These are phyloP conservation scores for Cryptocephalus moraei DNA, from an alignment of 2,888 invertebrate species.

Conservation along the genomic window DNA sequence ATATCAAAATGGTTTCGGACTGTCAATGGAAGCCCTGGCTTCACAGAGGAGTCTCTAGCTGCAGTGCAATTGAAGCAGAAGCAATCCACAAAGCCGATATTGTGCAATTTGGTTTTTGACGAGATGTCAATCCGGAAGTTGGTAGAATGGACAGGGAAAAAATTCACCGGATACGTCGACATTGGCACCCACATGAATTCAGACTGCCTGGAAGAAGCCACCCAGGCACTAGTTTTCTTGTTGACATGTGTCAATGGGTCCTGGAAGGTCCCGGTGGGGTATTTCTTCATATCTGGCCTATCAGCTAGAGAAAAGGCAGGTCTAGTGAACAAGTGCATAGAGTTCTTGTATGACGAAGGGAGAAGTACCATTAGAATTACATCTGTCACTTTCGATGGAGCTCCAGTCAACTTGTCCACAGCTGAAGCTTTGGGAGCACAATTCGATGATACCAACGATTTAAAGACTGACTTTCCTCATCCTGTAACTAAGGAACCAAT, in stretches of 20 bases:
- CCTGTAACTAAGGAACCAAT: too few relatives aligned
- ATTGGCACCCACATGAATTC: slow-evolving; percentile 9
- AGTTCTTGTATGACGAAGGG: slow-evolving; percentile 4
- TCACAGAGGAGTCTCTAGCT: slow-evolving; percentile 10
- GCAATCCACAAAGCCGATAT: slow-evolving; percentile 3
- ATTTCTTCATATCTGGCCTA: slow-evolving; percentile 7
- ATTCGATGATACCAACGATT: not conserved
- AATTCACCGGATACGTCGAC: slow-evolving; percentile 15
- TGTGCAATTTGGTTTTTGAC: slow-evolving; percentile 15
- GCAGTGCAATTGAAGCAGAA: slow-evolving; percentile 9
- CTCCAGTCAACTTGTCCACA: slow-evolving; percentile 8
- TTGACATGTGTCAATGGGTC: slow-evolving; percentile 10
- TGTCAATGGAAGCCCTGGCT: slow-evolving; percentile 10
- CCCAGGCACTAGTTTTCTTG: slow-evolving; percentile 11
- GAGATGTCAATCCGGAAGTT: slow-evolving; percentile 13
- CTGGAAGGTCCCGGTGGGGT: too few relatives aligned
- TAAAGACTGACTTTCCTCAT: too few relatives aligned
- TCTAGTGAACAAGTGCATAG: slow-evolving; percentile 7
- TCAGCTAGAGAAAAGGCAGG: slow-evolving; percentile 7
- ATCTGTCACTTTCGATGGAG: slow-evolving; percentile 11
- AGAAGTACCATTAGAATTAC: slow-evolving; percentile 5
- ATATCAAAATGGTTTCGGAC: slow-evolving; percentile 10
- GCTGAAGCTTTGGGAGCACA: not conserved
- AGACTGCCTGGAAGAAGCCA: slow-evolving; percentile 10
- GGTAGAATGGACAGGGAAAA: slow-evolving; percentile 9